Base-by-base conservation (phyloP, 2,797 vertebrate species). In the Mallotus villosus region DNA sequence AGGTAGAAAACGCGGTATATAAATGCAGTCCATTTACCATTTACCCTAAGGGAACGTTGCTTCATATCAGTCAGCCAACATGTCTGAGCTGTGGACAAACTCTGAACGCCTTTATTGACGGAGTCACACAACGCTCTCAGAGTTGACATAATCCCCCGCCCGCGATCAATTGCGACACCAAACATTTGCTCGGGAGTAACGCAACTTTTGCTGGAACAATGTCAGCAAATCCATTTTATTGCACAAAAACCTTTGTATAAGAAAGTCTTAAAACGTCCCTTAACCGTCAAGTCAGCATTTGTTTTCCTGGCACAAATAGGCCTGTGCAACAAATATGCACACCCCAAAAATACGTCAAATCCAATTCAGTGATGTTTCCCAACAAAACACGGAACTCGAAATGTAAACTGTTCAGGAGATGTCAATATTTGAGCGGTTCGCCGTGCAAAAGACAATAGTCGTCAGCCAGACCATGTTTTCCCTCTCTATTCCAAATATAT, bases 71-170 rank as follows among this genome's bases (percentile, higher is more conserved):
- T 24, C 16, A 27, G 72, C 49, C 61, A 60, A 21, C 3, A 14
- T 65, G 59, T 32, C 60, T 37, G 68, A 61, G 46, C 64, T 73
- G 68, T 19, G 0, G 46, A 73, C 72, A 61, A 14, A 25, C 17
- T 3, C 9, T 71, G 22, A 80, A 81, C 70, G 72, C 81, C 84
- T 88, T 83, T 88, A 87, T 88, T 86, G 87, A 81, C 49, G 32
- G 8, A 76, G 78, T 82, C 80, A 78, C 67, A 79, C 77, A 72
- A 78, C n/a, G 75, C 76, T 82, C 73, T 21, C 37, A 0, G 22
- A 81, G 58, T 27, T 74, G 68, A 62, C 71, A 59, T 65, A 32
- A 49, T 67, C 64, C n/a, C 2, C 22, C 21, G 22, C 22, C 14
- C 62, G 63, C 65, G 73, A 71, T 74, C 85, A 41, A 41, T 41